Evolutionary conservation across 92 coral and sea anemone genomes (phyloP), one percentile per base, ranked within the genome.

Genomic region (Metridium senile): DNA sequence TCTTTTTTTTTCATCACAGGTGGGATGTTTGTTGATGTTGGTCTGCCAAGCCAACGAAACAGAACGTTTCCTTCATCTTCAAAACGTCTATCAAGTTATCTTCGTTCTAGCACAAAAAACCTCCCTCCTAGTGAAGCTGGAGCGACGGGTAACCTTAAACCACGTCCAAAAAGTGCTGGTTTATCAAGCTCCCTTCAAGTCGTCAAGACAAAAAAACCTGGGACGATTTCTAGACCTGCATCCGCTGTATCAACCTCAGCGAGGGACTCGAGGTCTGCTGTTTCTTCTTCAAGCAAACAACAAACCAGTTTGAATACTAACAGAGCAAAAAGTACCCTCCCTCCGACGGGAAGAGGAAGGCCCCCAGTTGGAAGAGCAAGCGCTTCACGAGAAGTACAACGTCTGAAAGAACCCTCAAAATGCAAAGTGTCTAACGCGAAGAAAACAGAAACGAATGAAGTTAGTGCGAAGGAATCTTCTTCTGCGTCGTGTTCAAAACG

Each of bases 11-110:
- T 17, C 33, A 17, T 53, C n/a, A 21, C 33, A 73, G 78, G 78
- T 29, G 78, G 78, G 29, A 33, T 73, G 68, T 73, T 73, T 58
- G 78, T 73, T 19, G 78, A 73, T 58, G 26, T 73, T 33, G 78
- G 78, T n/a, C 33, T 73, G 26, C 78, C 78, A 21, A 17, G 78
- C 32, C 78, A 73, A 46, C 6, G 51, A 27, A 73, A 33, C 31
- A 70, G 57, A 71, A 26, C 9, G 1, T 71, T 63, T 31, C 39
- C 63, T 30, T 26, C 43, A 0, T 31, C 63, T 18, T 18, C 62
- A 28, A 72, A 54, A 46, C 19, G 26, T 26, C 67, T 47, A 16
- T 45, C 67, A 29, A 9, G 11, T 52, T 25, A 52, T 33, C 69
- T 63, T 3, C 69, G 69, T 31, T 21, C 69, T 9, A 30, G 1